These are phyloP conservation scores for Microcebus griseorufus DNA, from an alignment of 2,113 vertebrate genomes.

Conservation along the genomic window DNA sequence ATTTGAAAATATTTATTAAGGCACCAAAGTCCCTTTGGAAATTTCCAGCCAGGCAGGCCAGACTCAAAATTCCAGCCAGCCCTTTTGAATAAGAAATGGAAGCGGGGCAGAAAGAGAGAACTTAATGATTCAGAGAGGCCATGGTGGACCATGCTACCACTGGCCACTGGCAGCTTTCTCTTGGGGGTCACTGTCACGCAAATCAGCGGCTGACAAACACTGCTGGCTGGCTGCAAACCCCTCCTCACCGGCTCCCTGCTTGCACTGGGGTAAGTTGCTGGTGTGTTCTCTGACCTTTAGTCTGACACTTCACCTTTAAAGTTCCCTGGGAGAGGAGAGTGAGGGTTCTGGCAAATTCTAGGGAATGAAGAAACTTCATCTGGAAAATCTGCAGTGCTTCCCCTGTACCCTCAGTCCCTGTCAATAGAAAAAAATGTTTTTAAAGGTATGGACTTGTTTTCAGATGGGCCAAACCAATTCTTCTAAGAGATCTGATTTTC, in stretches of 20 bases:
- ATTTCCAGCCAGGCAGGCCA: constrained; percentile 60
- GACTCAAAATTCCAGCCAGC: neutral
- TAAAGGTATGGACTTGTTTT: constrained; percentile 31
- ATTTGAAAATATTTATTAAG: constrained; percentile 71
- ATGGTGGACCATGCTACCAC: neutral
- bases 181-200: neutral
- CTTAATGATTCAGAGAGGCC: neutral
- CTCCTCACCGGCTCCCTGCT: neutral
- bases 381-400: neutral
- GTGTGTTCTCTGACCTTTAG: neutral
- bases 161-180: neutral
- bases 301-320: neutral
- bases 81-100: neutral
- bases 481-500: constrained; percentile 19
- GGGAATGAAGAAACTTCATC: neutral
- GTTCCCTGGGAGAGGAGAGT: neutral
- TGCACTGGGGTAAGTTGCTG: neutral
- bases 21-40: constrained; percentile 57
- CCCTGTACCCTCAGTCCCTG: neutral
- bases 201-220: neutral
- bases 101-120: neutral
- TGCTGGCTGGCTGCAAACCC: neutral
- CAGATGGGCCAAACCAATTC: neutral
- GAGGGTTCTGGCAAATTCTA: constrained; percentile 2
- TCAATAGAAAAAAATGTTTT: neutral